These are phyloP conservation scores for Oryzias woworae DNA, from an alignment of 2,113 vertebrate species.

Conservation along the genomic window DNA sequence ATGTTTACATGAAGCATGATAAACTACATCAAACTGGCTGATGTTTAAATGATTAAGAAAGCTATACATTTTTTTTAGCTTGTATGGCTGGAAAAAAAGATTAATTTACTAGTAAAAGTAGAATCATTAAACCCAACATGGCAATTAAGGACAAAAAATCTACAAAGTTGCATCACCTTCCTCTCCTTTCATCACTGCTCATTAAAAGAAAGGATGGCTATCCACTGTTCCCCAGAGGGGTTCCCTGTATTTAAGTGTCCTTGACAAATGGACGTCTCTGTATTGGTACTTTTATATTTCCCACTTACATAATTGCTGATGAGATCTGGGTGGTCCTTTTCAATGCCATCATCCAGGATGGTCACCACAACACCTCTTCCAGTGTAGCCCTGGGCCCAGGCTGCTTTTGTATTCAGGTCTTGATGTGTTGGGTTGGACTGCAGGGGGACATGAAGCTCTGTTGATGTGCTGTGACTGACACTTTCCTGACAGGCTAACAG, in stretches of 20 bases:
- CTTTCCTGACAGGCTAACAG: constrained; percentile 2
- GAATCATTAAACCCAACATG: neutral
- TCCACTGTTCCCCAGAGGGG: neutral
- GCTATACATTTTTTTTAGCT: no score
- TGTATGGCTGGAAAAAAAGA: no score
- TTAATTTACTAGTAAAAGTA: neutral
- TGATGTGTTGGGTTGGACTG: constrained; percentile 73
- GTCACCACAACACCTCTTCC: constrained; percentile 93
- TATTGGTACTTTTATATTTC: neutral
- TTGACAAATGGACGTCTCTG: neutral
- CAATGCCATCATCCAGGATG: constrained; percentile 96
- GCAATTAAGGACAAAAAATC: neutral
- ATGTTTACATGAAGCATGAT: no score
- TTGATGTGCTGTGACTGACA: constrained; percentile 35
- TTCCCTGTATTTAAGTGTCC: neutral
- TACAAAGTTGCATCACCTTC: neutral
- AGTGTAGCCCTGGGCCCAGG: constrained; percentile 93
- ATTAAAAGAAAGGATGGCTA: neutral
- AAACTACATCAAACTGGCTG: no score
- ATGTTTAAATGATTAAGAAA: no score
- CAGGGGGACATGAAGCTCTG: constrained; percentile 32
- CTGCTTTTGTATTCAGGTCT: constrained; percentile 88
- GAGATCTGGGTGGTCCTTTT: constrained; percentile 96
- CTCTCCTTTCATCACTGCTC: neutral
- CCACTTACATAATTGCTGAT: constrained; percentile 91